Evolutionary conservation across 2,888 invertebrate species (phyloP), one percentile per base, ranked within the genome.

Genomic region (Anagyrus pseudococci): DNA sequence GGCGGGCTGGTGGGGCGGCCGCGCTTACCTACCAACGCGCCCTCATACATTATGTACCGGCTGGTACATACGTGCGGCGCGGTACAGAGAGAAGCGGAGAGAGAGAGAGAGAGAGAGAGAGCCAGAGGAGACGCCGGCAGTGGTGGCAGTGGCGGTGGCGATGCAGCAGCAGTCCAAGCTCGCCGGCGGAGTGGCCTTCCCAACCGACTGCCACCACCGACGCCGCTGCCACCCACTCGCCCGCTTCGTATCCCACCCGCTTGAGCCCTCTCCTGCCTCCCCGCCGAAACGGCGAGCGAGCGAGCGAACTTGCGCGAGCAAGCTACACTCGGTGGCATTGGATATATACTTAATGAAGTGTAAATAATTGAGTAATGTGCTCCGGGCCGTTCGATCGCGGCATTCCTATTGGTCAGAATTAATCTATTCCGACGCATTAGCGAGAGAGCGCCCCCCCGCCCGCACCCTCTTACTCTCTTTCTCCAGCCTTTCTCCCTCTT

Each of bases 331-430:
- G 75, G 73, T 76, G 77, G 77, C 77, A 79, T 78, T 79, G 79
- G 79, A 80, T 80, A 78, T 80, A 80, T 80, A 80, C 79, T 80
- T 80, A 80, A 80, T 80, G 80, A 80, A 80, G 79, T 79, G 76
- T 80, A 80, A 80, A 80, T 80, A 80, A 80, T 80, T 80, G 80
- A 80, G 80, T 80, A 80, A 80, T 80, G 80, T 79, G 80, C 80
- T 79, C 74, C 78, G 74, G 78, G 79, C 77, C 75, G 75, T 78
- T 80, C 80, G 80, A 79, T 79, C 37, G 49, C 49, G 67, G 75
- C 64, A 68, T 76, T 78, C 75, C 80, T 79, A 80, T 79, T 80
- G 80, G 80, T 78, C 76, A 77, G 77, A 77, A 80, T 80, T 80
- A 80, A 80, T 80, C 79, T 80, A 80, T 80, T 79, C 79, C 77